Evolutionary conservation across 2,797 vertebrate genomes (phyloP).

Genomic region (Cetoscarus ocellatus): DNA sequence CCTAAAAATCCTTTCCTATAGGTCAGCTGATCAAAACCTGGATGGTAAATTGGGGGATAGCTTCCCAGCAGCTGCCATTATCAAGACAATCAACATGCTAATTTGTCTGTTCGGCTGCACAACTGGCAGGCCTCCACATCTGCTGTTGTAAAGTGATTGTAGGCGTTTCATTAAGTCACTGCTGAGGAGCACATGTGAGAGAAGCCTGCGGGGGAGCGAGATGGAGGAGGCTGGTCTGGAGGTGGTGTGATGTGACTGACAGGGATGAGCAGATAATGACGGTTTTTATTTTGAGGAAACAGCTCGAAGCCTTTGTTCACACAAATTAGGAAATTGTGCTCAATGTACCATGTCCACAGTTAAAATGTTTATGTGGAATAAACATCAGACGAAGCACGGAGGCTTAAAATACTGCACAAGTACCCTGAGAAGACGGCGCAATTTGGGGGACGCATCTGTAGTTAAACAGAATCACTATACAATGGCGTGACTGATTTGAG

Average conservation of each 20-base stretch:
- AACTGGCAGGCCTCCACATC: conserved; percentile 63
- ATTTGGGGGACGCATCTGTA: neutral
- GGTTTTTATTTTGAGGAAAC: conserved; percentile 50
- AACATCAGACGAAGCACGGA: conserved; percentile 11
- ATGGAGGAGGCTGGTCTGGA: conserved; percentile 64
- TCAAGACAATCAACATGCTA: conserved; percentile 47
- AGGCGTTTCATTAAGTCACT: conserved; percentile 73
- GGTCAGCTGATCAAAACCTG: conserved; percentile 43
- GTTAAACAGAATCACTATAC: too few relatives aligned
- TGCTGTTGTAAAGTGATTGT: conserved; percentile 63
- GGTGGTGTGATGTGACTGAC: conserved; percentile 56
- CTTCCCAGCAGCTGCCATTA: conserved; percentile 44
- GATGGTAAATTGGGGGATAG: conserved; percentile 47
- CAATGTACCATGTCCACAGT: conserved; percentile 46
- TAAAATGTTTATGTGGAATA: conserved; percentile 37
- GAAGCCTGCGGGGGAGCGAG: conserved; percentile 55
- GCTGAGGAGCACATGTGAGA: conserved; percentile 63
- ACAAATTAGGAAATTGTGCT: conserved; percentile 57
- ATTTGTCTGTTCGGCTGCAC: conserved; percentile 58
- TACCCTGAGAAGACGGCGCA: neutral
- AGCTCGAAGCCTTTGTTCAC: conserved; percentile 53
- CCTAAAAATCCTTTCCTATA: conserved; percentile 31
- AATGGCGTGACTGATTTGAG: neutral
- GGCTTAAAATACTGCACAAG: conserved; percentile 6
- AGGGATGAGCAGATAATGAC: conserved; percentile 60